A percentile compares a stretch with the other conserved stretches of the same genome.
Conservation (phyloP, 2,113 vertebrate genomes). For the Dasyprocta punctata region DNA sequence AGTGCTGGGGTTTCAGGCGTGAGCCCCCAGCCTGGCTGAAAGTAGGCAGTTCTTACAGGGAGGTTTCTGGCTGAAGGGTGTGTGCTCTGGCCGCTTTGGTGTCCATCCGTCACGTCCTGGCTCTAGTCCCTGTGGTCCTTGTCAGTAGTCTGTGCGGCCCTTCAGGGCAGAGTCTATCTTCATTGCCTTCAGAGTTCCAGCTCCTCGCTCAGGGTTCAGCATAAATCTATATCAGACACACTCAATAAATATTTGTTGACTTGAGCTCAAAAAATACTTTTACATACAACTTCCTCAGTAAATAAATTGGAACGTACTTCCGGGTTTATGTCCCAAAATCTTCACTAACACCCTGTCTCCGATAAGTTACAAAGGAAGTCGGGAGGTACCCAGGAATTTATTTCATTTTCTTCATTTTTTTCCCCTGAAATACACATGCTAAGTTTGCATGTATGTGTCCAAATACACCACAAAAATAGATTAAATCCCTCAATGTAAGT, state of each 20-base stretch:
- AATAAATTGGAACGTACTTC: background rate
- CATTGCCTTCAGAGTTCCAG: background rate
- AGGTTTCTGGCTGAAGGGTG: background rate
- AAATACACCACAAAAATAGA: background rate
- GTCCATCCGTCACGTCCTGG: rapidly evolving
- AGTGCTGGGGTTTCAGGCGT: background rate
- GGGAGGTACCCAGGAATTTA: background rate
- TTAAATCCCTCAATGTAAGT: background rate
- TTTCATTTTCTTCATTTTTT: slow-evolving; percentile 36
- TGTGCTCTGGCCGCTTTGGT: rapidly evolving
- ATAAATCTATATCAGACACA: background rate
- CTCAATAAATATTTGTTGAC: background rate
- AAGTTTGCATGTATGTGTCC: background rate
- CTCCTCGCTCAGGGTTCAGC: background rate
- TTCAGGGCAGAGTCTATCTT: background rate
- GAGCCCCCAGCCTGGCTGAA: background rate
- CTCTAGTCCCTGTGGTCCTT: no score
- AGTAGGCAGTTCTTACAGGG: background rate
- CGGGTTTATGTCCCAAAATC: background rate
- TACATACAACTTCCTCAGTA: background rate
- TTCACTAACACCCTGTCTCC: background rate
- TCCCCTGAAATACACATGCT: background rate
- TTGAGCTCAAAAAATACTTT: background rate
- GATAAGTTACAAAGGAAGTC: slow-evolving; percentile 40
- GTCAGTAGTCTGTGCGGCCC: rapidly evolving